Base-by-base conservation (phyloP, 23 tunicate genomes). In the Corella eumyota region DNA sequence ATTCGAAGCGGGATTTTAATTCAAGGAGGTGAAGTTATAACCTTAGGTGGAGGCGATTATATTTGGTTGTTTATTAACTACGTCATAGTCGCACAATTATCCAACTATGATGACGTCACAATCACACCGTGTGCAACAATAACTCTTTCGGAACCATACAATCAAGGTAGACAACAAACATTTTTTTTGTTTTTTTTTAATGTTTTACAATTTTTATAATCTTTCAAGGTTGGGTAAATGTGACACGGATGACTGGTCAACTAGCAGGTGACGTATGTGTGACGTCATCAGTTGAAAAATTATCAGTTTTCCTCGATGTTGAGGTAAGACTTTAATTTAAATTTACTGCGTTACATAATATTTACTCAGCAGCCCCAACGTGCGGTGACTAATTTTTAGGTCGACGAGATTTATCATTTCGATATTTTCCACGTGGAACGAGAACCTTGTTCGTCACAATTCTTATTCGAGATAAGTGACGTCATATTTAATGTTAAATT, bases 61-160 rank as follows among this genome's bases (percentile, higher is more conserved):
- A 51, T 66, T 45, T 66, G 72, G 72, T 25, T 66, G 60, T 66
- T 29, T 32, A 66, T 66, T 30, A 66, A 66, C 58, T 34, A 46
- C 30, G 45, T 50, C 5, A 27, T 66, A 32, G 72, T 66, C 7
- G 72, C 60, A 29, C 60, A 66, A 21, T 46, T 40, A 22, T 32
- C 26, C 31, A 66, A 66, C 60, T 6, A 51, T 7, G 60, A 13
- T 4, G 45, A 66, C 0, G 30, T 30, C 21, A 32, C 72, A 32
- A 21, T 7, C 0, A 32, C 30, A 15, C 60, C 72, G 7, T 66
- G 72, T 66, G 44, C 55, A 15, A 32, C 24, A 1, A 47, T 66
- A 23, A 27, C 33, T 4, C 60, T 66, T 66, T 51, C 60, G n/a
- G 15, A 27, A 2, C 60, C 72, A 52, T 0, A 61, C 47, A n/a